phyloP scores from a whole-genome alignment of 1,140 invertebrate genomes.

The Drosophila arizonae region DNA sequence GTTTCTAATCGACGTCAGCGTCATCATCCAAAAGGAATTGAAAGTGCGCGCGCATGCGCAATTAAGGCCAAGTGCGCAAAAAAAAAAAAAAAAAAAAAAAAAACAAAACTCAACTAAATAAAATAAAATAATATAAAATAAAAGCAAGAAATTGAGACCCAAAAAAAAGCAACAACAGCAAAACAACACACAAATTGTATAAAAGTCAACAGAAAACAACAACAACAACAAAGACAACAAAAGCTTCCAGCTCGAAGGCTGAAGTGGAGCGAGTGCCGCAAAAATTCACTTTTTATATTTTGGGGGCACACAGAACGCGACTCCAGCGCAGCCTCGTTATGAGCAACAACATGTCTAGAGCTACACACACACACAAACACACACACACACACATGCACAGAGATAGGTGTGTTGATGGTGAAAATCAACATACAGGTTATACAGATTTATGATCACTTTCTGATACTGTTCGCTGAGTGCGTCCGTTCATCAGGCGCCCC shows the following conservation, averaged over 20 bases:
- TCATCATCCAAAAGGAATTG: constrained; percentile 64
- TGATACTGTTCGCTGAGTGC: constrained; percentile 53
- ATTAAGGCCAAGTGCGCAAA: constrained; percentile 77
- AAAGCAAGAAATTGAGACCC: constrained; percentile 29
- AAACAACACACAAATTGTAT: constrained; percentile 27
- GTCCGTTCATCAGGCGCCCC: constrained; percentile 18
- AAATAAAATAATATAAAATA: constrained; percentile 27
- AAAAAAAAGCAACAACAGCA: constrained; percentile 13
- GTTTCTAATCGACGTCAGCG: constrained; percentile 11
- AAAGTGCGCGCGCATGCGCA: constrained; percentile 73
- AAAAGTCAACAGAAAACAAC: constrained; percentile 30
- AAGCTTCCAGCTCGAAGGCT: constrained; percentile 43
- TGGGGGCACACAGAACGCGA: constrained; percentile 33
- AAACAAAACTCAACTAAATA: constrained; percentile 21
- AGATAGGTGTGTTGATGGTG: constrained; percentile 40
- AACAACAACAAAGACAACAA: constrained; percentile 40
- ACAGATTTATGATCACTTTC: constrained; percentile 75
- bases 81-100: constrained; percentile 14
- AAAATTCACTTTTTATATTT: constrained; percentile 64
- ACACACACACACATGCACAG: neutral
- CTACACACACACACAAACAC: neutral
- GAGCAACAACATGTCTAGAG: constrained; percentile 1
- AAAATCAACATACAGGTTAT: constrained; percentile 74
- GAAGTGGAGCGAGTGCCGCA: constrained; percentile 43
- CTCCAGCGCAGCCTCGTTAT: constrained; percentile 10